These are phyloP conservation scores for Callionymus lyra DNA, from an alignment of 2,113 vertebrate species.

Conservation along the genomic window DNA sequence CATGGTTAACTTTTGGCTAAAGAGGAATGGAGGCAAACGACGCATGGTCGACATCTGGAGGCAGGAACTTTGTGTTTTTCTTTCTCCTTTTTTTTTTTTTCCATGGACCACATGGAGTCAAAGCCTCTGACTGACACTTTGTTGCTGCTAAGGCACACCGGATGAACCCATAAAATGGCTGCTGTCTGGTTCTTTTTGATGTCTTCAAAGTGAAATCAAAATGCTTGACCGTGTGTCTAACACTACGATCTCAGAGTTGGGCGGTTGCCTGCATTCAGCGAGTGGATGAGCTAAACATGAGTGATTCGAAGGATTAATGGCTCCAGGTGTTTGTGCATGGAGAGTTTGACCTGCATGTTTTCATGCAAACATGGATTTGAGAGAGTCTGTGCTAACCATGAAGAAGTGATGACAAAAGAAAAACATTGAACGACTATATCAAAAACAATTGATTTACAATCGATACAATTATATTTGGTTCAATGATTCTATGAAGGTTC, in stretches of 20 bases:
- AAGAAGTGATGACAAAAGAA: too few relatives aligned
- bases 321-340: conserved; percentile 49
- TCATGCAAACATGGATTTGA: too few relatives aligned
- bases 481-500: too few relatives aligned
- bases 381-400: too few relatives aligned
- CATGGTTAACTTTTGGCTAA: not conserved
- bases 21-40: conserved; percentile 1
- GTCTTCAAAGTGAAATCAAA: conserved; percentile 43
- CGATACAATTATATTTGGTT: too few relatives aligned
- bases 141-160: conserved; percentile 47
- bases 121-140: conserved; percentile 35
- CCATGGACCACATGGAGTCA: conserved; percentile 46
- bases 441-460: too few relatives aligned
- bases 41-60: conserved; percentile 43
- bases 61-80: conserved; percentile 38
- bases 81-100: conserved; percentile 3
- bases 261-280: conserved; percentile 43
- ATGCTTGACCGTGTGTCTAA: conserved; percentile 51
- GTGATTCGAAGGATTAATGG: conserved; percentile 29
- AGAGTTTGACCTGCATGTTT: conserved; percentile 17
- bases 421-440: too few relatives aligned
- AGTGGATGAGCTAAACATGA: conserved; percentile 31
- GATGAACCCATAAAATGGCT: conserved; percentile 55
- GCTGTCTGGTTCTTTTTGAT: conserved; percentile 45
- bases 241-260: conserved; percentile 33